These are phyloP conservation scores for Dasyprocta punctata DNA, from an alignment of 2,113 vertebrate genomes.

Conservation along the genomic window DNA sequence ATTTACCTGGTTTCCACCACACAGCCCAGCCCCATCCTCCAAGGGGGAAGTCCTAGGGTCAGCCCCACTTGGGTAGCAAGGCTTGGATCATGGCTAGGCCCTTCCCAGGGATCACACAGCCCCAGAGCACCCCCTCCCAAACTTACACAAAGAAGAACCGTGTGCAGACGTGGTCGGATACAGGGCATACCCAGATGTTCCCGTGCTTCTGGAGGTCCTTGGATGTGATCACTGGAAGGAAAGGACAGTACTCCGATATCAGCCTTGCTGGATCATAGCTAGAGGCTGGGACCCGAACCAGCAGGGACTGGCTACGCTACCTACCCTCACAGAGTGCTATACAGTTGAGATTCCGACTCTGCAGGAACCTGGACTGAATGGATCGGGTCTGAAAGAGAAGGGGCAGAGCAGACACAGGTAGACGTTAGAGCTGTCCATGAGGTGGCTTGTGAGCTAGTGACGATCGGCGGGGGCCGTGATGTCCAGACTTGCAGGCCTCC, in stretches of 20 bases:
- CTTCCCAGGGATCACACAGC: not conserved
- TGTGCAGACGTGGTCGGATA: slow-evolving; percentile 99
- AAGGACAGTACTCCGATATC: not conserved
- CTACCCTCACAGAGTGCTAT: slow-evolving; percentile 99
- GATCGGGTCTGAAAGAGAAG: slow-evolving; percentile 91
- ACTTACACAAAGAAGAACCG: slow-evolving; percentile 99
- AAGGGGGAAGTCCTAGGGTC: not conserved
- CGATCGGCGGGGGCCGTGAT: not conserved
- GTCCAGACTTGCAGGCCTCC: not conserved
- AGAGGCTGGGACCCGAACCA: not conserved
- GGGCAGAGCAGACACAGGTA: not conserved
- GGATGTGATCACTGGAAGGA: slow-evolving; percentile 95
- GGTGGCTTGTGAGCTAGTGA: not conserved
- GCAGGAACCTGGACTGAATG: slow-evolving; percentile 98
- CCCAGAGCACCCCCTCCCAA: accelerated
- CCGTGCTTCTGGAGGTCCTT: slow-evolving; percentile 99
- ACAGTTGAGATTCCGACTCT: slow-evolving; percentile 99
- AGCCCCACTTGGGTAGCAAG: not conserved
- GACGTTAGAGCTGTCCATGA: not conserved
- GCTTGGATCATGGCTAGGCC: not conserved
- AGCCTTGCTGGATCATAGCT: not conserved
- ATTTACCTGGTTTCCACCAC: not conserved
- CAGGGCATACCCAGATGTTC: slow-evolving; percentile 99
- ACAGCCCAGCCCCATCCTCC: not conserved
- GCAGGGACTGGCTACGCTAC: not conserved